Evolutionary conservation across 2,113 vertebrate species (phyloP), one percentile per base, ranked within the genome.

Genomic region (Morone chrysops): DNA sequence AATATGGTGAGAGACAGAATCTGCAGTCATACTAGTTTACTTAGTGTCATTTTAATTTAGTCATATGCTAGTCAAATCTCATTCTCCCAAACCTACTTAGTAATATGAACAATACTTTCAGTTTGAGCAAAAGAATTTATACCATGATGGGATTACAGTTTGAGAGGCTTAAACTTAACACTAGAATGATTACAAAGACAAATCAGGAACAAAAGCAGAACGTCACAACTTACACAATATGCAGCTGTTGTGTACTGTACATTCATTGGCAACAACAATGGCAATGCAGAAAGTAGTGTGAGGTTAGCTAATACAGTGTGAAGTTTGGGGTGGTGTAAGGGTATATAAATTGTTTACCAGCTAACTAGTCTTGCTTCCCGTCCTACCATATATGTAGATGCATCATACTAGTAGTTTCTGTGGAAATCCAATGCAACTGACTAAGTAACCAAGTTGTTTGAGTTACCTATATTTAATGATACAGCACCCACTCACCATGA

Each of bases 41-140:
- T 77, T 61, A n/a, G 43, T 70, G 31, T 66, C 47, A 66, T 25
- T 56, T 66, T 61, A 17, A 45, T 71, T 78, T 2, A 56, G 47
- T 54, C 41, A 36, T 22, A 22, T 48, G 20, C 14, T 11, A 4
- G 22, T 25, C 54, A 57, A 12, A 61, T 69, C 25, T 71, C 20
- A 48, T 70, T 53, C 36, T 62, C 56, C 12, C n/a, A 51, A 22
- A 68, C 59, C 12, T 48, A 22, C 45, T 61, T 17, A n/a, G 2
- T 60, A 41, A 31, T 45, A 69, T 38, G 9, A 61, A 31, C 6
- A 63, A 65, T 51, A 41, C 48, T 36, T 31, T 56, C 8, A 43
- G 40, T 51, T 3, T 48, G 10, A 17, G 20, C 18, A 36, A 48
- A 45, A 10, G 13, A 36, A 45, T 38, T 2, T 7, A 25, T 68